A percentile compares a stretch with the other conserved stretches of the same genome.
These are phyloP conservation scores for Drosophila rufa DNA, from an alignment of 1,140 invertebrate species.

Conservation along the genomic window DNA sequence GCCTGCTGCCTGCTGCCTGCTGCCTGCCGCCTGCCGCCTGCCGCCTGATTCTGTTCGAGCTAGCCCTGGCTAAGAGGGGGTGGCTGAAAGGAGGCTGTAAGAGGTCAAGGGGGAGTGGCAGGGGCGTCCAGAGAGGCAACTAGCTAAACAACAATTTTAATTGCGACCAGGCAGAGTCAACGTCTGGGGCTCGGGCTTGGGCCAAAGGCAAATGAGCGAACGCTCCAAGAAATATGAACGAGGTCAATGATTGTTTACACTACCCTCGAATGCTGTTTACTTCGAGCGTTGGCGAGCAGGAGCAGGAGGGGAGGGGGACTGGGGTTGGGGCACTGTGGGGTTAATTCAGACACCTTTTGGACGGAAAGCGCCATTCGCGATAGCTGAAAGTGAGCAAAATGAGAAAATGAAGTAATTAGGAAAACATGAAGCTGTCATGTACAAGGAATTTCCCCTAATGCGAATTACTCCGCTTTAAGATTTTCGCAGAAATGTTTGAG, in stretches of 20 bases:
- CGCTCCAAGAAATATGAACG: constrained; percentile 76
- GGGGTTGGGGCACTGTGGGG: neutral
- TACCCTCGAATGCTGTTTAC: constrained; percentile 82
- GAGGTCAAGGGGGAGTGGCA: neutral
- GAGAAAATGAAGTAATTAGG: constrained; percentile 24
- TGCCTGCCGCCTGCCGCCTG: constrained; percentile 33
- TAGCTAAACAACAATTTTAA: constrained; percentile 74
- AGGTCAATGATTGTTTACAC: constrained; percentile 85
- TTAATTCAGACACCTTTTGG: constrained; percentile 34
- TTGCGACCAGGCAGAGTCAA: constrained; percentile 63
- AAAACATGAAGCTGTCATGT: constrained; percentile 7
- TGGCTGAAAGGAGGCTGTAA: neutral
- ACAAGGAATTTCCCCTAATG: neutral
- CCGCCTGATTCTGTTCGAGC: constrained; percentile 6
- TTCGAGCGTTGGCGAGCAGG: constrained; percentile 28
- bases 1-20: constrained; percentile 28
- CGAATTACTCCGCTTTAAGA: neutral
- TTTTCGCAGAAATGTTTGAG: neutral
- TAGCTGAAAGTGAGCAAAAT: constrained; percentile 7
- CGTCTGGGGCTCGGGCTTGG: constrained; percentile 47
- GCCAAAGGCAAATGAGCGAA: constrained; percentile 76
- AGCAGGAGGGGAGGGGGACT: neutral
- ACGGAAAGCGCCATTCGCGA: constrained; percentile 5
- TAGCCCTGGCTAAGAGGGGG: neutral
- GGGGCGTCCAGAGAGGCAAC: constrained; percentile 31